phyloP scores from a whole-genome alignment of 2,797 vertebrate genomes.

The Poeciliopsis infans region DNA sequence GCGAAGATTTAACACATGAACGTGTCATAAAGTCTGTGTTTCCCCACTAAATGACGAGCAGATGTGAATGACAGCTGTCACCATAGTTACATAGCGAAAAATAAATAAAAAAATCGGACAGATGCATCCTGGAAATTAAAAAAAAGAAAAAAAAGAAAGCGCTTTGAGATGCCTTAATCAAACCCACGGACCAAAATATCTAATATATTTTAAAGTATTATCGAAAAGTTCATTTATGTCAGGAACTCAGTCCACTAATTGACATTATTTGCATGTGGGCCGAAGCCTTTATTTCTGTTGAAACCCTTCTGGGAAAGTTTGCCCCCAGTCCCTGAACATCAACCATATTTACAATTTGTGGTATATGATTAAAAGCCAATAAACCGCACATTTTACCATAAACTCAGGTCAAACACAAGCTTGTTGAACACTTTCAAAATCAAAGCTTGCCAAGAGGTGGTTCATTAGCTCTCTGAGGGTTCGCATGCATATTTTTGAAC shows the following conservation, averaged over 20 bases:
- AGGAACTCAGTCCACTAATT: neutral
- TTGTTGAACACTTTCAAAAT: neutral
- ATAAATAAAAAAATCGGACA: neutral
- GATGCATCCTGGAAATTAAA: neutral
- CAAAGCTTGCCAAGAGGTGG: neutral
- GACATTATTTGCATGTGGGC: neutral
- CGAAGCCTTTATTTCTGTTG: neutral
- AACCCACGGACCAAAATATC: neutral
- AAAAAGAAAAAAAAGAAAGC: neutral
- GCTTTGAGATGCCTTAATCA: neutral
- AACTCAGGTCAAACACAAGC: neutral
- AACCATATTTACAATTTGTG: neutral
- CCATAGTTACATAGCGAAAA: neutral
- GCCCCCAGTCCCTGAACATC: neutral
- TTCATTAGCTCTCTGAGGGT: neutral
- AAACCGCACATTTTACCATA: neutral
- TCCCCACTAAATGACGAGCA: neutral
- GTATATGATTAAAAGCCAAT: neutral
- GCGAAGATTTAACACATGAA: neutral
- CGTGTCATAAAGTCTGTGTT: neutral
- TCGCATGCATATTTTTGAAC: neutral
- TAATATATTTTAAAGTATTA: neutral
- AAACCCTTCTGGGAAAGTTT: neutral
- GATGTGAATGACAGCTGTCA: neutral
- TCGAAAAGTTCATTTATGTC: neutral